Evolutionary conservation across 2,797 vertebrate species (phyloP), one percentile per base, ranked within the genome.

Genomic region (Enteromius radiatus): DNA sequence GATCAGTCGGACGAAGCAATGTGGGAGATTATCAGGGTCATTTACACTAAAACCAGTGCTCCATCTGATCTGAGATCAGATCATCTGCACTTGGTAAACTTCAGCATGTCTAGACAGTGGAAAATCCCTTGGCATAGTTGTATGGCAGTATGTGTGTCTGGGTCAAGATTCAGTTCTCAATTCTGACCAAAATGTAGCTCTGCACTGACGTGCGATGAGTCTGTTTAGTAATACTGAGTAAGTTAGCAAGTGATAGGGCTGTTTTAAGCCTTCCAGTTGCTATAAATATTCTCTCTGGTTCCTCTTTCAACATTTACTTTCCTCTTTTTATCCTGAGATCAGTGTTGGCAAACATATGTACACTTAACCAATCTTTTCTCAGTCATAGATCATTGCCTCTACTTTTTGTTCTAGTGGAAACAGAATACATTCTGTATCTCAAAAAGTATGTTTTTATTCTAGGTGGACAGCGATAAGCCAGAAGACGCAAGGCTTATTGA

Each of bases 401-500:
- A 9, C 3, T 23, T 3, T 59, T 10, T 68, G 12, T 69, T 21
- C 19, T 31, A 47, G 49, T 56, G 21, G 36, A 17, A 47, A 59
- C 3, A 8, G 10, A 31, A 61, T 2, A 49, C 31, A 38, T 14
- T 67, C 43, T 28, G 5, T 71, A 71, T 36, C 54, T 83, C 56
- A 85, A 70, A 56, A 70, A 56, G 21, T 76, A 12, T 76, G 47
- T 78, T 83, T 84, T 78, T 73, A 64, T 49, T 41, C 14, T 91
- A 99, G 98, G 94, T 97, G 87, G 98, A 99, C 91, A 92, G 86
- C 33, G 98, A 99, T 73, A 95, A 92, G 88, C 95, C 88, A 19
- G 96, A 97, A 86, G 98, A 99, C 84, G 93, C 93, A 11, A 94
- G 96, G 65, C 96, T 99, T 68, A 98, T 99, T 74, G 98, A 99